Percentiles rank a stretch among this genome's conserved stretches.
These are phyloP conservation scores for Philaethria dido DNA, from an alignment of 2,888 invertebrate genomes.

Conservation along the genomic window DNA sequence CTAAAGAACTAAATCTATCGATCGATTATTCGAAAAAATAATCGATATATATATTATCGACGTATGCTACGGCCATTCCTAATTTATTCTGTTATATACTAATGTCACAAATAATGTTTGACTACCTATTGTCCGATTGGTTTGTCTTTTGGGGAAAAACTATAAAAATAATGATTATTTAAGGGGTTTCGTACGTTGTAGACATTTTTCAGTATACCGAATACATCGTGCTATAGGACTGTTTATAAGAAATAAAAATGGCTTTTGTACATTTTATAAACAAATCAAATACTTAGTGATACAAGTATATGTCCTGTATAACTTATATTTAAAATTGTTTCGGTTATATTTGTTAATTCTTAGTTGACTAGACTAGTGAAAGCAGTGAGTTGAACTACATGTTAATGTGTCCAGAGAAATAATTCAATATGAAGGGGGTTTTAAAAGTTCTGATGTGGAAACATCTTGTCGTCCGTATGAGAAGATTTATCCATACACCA, in stretches of 20 bases:
- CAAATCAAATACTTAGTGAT: not conserved
- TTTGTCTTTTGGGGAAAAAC: not conserved
- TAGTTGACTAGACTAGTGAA: not conserved
- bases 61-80: too few relatives aligned
- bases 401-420: slow-evolving; percentile 22
- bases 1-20: too few relatives aligned
- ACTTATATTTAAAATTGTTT: not conserved
- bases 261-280: not conserved
- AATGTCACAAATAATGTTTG: too few relatives aligned
- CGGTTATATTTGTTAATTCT: not conserved
- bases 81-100: too few relatives aligned
- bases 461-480: slow-evolving; percentile 55
- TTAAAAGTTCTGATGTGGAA: slow-evolving; percentile 60
- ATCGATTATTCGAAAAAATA: too few relatives aligned
- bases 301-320: not conserved
- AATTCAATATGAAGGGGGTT: slow-evolving; percentile 46
- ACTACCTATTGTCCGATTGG: too few relatives aligned
- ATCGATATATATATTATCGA: too few relatives aligned
- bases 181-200: not conserved
- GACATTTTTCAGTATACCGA: not conserved
- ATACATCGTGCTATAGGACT: not conserved
- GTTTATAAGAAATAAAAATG: too few relatives aligned
- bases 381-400: not conserved
- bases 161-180: not conserved
- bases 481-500: slow-evolving; percentile 54